Percentiles rank a stretch among this genome's conserved stretches.
phyloP scores from a whole-genome alignment of 2,113 vertebrate species.

The Blennius ocellaris region DNA sequence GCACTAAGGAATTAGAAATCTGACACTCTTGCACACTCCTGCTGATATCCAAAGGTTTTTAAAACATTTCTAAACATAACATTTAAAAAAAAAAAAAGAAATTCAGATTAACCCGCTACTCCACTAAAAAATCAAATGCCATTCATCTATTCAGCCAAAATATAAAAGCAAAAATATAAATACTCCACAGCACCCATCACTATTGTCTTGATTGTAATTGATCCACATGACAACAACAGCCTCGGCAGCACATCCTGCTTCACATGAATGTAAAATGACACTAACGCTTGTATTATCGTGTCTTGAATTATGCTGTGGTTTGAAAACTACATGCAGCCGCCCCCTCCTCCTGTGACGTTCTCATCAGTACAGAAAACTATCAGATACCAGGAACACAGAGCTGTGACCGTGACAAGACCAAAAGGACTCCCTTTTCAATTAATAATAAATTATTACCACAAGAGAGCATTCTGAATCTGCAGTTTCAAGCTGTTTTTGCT shows the following conservation, averaged over 20 bases:
- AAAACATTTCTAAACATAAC: too few species aligned
- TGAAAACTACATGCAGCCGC: neutral
- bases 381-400: neutral
- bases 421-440: neutral
- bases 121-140: too few species aligned
- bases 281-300: neutral
- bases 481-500: slow-evolving; percentile 30
- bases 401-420: neutral
- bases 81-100: too few species aligned
- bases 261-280: slow-evolving; percentile 1
- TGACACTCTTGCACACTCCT: neutral
- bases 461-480: slow-evolving; percentile 5
- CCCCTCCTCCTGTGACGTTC: neutral
- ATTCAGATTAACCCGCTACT: too few species aligned
- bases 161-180: too few species aligned
- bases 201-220: neutral
- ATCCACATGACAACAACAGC: neutral
- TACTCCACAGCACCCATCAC: neutral
- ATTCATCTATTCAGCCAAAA: too few species aligned
- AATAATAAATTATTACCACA: neutral
- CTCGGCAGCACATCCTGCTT: neutral
- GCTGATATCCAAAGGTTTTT: neutral
- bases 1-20: neutral
- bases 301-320: neutral
- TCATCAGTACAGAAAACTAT: neutral